Percentiles rank a stretch among this genome's conserved stretches.
These are phyloP conservation scores for Nowickia ferox DNA, from an alignment of 2,888 invertebrate genomes.

Conservation along the genomic window DNA sequence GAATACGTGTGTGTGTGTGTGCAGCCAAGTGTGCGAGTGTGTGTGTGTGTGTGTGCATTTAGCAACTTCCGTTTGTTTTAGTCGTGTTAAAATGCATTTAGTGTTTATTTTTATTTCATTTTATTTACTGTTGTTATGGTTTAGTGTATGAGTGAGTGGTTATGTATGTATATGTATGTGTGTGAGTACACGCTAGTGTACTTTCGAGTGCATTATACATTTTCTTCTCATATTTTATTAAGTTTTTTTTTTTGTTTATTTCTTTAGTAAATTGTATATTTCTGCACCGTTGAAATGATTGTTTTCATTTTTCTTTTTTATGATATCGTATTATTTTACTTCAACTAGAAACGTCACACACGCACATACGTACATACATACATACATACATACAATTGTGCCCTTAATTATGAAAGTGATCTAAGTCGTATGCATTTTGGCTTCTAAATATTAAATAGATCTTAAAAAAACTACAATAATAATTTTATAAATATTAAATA, in stretches of 20 bases:
- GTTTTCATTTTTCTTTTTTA: constrained; percentile 51
- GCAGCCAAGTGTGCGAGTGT: not conserved
- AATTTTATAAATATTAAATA: too few relatives aligned
- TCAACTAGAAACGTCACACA: constrained; percentile 2
- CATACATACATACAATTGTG: not conserved
- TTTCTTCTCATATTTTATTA: constrained; percentile 25
- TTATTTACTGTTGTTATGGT: constrained; percentile 36
- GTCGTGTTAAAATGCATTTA: constrained; percentile 61
- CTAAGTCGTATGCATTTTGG: too few relatives aligned
- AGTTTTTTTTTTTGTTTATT: constrained; percentile 17
- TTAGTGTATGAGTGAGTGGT: not conserved
- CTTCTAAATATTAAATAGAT: too few relatives aligned
- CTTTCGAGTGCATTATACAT: not conserved
- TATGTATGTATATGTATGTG: not conserved
- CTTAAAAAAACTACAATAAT: too few relatives aligned
- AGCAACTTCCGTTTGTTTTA: constrained; percentile 62
- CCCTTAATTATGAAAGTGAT: too few relatives aligned
- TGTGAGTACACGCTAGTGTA: not conserved
- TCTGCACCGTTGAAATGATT: constrained; percentile 68
- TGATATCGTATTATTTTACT: constrained; percentile 52
- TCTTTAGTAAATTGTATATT: constrained; percentile 66
- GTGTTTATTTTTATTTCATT: constrained; percentile 29
- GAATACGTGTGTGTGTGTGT: constrained; percentile 4
- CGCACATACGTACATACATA: not conserved
- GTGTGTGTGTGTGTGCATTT: constrained; percentile 66